phyloP scores from a whole-genome alignment of 2,888 invertebrate genomes.

The Blastobasis adustella region DNA sequence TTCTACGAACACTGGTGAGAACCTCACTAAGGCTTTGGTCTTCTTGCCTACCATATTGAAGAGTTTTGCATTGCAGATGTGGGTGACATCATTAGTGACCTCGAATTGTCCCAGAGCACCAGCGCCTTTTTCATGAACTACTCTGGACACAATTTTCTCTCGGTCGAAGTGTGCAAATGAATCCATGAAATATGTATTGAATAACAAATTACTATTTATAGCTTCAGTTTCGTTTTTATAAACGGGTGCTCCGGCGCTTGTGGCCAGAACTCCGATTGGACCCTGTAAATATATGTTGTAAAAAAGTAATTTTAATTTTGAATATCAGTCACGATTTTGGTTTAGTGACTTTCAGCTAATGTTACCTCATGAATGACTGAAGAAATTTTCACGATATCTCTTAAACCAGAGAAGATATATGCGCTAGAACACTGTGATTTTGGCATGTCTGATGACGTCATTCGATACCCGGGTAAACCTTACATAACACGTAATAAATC shows the following conservation, averaged over 20 bases:
- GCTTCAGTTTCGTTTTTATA: slow-evolving; percentile 82
- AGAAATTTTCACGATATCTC: no score
- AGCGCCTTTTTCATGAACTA: slow-evolving; percentile 95
- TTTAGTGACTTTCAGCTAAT: no score
- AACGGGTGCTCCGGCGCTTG: slow-evolving; percentile 86
- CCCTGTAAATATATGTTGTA: slow-evolving; percentile 40
- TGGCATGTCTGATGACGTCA: no score
- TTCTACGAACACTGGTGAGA: slow-evolving; percentile 88
- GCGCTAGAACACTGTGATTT: no score
- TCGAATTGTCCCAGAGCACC: slow-evolving; percentile 90
- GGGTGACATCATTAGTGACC: slow-evolving; percentile 85
- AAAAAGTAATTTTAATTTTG: no score
- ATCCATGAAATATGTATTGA: slow-evolving; percentile 85
- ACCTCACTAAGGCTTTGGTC: slow-evolving; percentile 84
- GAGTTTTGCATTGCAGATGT: slow-evolving; percentile 83
- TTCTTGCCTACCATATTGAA: slow-evolving; percentile 83
- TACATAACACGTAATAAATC: no score
- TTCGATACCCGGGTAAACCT: no score
- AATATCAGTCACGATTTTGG: no score
- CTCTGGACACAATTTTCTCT: slow-evolving; percentile 93
- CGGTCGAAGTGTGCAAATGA: slow-evolving; percentile 86
- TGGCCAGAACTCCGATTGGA: slow-evolving; percentile 76
- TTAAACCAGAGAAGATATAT: no score
- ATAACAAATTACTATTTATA: slow-evolving; percentile 84
- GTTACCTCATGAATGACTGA: no score